These are phyloP conservation scores for Teleogryllus occipitalis DNA, from an alignment of 1,140 invertebrate genomes.

Conservation along the genomic window DNA sequence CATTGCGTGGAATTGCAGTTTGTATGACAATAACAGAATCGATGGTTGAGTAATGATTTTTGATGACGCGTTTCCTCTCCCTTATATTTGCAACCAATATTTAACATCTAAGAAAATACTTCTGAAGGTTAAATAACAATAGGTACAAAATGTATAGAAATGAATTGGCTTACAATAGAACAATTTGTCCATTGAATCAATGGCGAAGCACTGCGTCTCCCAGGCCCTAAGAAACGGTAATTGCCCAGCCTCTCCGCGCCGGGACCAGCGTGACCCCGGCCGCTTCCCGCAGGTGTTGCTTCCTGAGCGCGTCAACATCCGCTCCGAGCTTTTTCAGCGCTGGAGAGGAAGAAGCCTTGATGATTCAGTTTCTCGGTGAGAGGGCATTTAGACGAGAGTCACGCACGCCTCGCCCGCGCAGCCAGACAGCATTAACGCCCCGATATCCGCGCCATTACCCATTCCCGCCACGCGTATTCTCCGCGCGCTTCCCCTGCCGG, in stretches of 20 bases:
- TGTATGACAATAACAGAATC: no score
- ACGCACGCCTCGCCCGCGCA: not conserved
- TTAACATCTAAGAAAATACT: no score
- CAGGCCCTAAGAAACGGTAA: not conserved
- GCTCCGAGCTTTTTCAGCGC: not conserved
- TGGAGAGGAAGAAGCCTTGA: not conserved
- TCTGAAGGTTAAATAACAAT: no score
- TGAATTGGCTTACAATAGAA: no score
- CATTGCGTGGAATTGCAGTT: no score
- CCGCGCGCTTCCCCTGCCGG: no score
- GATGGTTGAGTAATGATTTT: no score
- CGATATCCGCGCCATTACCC: not conserved
- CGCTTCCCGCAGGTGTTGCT: not conserved
- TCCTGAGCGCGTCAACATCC: constrained; percentile 2
- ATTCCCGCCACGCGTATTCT: not conserved
- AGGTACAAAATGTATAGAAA: no score
- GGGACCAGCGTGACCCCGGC: not conserved
- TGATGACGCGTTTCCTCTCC: no score
- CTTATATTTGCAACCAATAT: no score
- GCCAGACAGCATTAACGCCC: not conserved
- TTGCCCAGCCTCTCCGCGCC: not conserved
- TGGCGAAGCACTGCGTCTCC: no score
- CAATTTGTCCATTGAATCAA: no score
- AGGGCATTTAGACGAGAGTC: not conserved
- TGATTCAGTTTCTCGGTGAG: not conserved